Evolutionary conservation across 2,888 invertebrate genomes (phyloP).

Genomic region (Phalera bucephala): DNA sequence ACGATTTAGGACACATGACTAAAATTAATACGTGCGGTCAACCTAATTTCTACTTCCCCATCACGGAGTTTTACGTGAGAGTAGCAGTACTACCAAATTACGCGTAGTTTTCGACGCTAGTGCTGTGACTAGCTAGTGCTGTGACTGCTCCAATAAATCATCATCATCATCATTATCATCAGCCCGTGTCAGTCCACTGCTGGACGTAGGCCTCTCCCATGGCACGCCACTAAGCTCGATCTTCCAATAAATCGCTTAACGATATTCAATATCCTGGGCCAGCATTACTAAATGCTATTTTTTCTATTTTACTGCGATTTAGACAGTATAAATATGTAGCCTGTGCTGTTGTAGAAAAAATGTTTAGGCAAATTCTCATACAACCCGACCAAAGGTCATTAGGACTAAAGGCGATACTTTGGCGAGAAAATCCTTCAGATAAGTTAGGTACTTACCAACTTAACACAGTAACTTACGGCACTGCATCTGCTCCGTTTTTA

Average conservation of each 20-base stretch:
- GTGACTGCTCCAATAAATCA: neutral
- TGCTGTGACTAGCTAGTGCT: constrained; percentile 7
- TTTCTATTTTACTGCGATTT: constrained; percentile 4
- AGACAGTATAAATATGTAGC: constrained; percentile 4
- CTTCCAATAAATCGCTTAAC: constrained; percentile 5
- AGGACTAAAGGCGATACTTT: constrained; percentile 4
- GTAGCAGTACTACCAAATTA: too few relatives aligned
- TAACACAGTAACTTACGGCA: neutral
- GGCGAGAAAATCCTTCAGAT: neutral
- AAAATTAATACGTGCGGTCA: neutral
- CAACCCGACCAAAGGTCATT: constrained; percentile 2
- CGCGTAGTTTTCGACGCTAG: too few relatives aligned
- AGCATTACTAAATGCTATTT: too few relatives aligned
- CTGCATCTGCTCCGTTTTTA: constrained; percentile 4
- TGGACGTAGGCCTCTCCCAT: too few relatives aligned
- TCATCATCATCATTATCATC: too few relatives aligned
- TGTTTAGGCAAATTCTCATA: constrained; percentile 7
- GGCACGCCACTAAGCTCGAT: too few relatives aligned
- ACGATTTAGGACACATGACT: constrained; percentile 9
- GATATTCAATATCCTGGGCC: too few relatives aligned
- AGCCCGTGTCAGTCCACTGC: too few relatives aligned
- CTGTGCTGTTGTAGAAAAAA: constrained; percentile 4
- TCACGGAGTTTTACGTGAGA: constrained; percentile 8
- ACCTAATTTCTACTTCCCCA: constrained; percentile 3
- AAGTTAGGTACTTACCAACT: neutral